These are phyloP conservation scores for Neria commutata DNA, from an alignment of 2,888 invertebrate genomes.

Conservation along the genomic window DNA sequence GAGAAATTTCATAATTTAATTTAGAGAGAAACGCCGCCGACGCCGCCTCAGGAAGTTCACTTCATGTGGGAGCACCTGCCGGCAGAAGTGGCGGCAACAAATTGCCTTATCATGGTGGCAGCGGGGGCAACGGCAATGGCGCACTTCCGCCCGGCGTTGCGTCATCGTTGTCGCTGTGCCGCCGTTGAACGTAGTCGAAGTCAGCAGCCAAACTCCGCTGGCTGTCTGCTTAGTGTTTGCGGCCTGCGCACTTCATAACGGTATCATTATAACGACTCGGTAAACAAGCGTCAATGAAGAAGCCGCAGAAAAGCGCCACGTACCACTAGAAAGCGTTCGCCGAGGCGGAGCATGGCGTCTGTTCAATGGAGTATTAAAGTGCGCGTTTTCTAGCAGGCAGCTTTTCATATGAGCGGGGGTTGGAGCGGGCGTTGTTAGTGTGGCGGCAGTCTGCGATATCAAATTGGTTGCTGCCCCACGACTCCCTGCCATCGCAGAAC, in stretches of 20 bases:
- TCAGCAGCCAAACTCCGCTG: too few relatives aligned
- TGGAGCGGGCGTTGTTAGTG: neutral
- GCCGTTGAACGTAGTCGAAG: neutral
- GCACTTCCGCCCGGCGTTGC: neutral
- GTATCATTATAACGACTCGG: constrained; percentile 2
- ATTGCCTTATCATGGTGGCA: neutral
- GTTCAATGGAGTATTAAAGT: neutral
- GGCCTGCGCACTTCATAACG: constrained; percentile 2
- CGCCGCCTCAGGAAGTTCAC: neutral
- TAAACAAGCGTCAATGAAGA: constrained; percentile 1
- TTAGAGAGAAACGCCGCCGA: constrained; percentile 23
- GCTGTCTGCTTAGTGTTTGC: too few relatives aligned
- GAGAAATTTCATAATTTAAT: constrained; percentile 36
- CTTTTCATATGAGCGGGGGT: neutral
- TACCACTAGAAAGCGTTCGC: too few relatives aligned
- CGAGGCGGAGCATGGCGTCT: neutral
- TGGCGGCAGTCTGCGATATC: neutral
- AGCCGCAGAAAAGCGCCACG: neutral
- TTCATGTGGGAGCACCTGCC: neutral
- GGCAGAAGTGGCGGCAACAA: neutral
- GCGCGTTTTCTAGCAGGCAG: neutral
- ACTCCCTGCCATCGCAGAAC: neutral
- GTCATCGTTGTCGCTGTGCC: neutral
- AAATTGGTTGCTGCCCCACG: neutral
- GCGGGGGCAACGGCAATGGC: neutral